Base-by-base conservation (phyloP, 2,888 invertebrate species). In the Nebria salina region DNA sequence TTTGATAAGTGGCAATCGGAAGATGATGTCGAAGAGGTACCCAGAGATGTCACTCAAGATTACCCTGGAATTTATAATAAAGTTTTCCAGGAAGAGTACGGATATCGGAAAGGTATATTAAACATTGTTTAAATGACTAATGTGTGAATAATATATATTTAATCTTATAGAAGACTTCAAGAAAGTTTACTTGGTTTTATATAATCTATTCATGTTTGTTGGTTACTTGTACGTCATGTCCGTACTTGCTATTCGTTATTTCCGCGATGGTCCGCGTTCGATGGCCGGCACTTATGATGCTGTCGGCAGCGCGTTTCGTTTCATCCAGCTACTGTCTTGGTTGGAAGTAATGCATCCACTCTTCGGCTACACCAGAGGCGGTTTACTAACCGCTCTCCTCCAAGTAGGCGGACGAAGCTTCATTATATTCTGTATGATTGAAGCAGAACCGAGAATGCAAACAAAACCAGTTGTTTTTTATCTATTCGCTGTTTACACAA, bases 1-100 rank as follows among this genome's bases (percentile, higher is more conserved):
- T 97, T 97, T 90, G 97, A 98, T 88, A 92, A 95, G 80, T 97
- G 97, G 95, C 93, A 94, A 85, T 93, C 94, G 3, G 95, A 95
- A 85, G 94, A 92, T 70, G 93, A 92, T 70, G 93, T 93, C 9
- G 93, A 94, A 70, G 93, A 91, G 66, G 90, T 88, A 92, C 85
- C 91, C 90, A 15, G 94, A 68, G 94, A 96, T 87, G 90, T 96
- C 11, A 92, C 93, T 89, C 92, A 92, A 82, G 96, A 96, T 88
- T 96, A 95, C 87, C 94, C 95, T 0, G 93, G 94, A 82, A 92
- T 95, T 89, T 95, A 94, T 84, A 93, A 94, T 76, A 91, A 90
- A 85, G 88, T 95, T 70, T 93, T 95, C 82, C 93, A 94, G 86
- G 93, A 95, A 86, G 95, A 96, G 89, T 90, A 94, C 86, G 95